Evolutionary conservation across 53 echinoderm and acorn worm species (phyloP).

Genomic region (Apostichopus leukothele): DNA sequence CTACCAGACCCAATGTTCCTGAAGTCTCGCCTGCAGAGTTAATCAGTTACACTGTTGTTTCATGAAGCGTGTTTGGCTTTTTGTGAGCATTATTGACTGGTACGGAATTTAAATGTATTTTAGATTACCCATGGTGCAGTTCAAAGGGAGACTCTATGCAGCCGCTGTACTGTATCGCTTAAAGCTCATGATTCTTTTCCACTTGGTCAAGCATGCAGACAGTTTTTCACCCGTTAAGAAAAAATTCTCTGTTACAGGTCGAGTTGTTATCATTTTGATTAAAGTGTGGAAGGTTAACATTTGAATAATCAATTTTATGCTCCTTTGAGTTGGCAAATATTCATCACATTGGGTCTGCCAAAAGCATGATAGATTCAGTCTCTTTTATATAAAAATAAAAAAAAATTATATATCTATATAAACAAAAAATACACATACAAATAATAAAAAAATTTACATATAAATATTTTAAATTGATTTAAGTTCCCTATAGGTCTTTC

Average conservation of each 20-base stretch:
- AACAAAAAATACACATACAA: too few species aligned
- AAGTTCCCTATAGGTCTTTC: too few species aligned
- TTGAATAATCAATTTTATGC: slow-evolving; percentile 6
- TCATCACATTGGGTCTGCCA: background rate
- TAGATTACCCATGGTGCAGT: background rate
- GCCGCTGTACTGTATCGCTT: background rate
- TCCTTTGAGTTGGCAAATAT: background rate
- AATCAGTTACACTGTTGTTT: slow-evolving; percentile 14
- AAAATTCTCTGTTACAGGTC: background rate
- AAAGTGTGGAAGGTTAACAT: background rate
- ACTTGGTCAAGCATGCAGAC: slow-evolving; percentile 10
- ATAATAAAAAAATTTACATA: too few species aligned
- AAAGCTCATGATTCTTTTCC: background rate
- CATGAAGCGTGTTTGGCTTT: background rate
- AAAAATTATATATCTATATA: too few species aligned
- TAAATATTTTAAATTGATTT: too few species aligned
- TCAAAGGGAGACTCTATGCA: background rate
- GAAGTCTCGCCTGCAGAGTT: background rate
- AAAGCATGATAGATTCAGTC: too few species aligned
- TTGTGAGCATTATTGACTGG: background rate
- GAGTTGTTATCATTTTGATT: background rate
- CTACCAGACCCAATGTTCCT: background rate
- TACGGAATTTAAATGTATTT: background rate
- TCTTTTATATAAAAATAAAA: too few species aligned
- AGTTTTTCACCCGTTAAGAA: background rate